Evolutionary conservation across 1,140 invertebrate species (phyloP), one percentile per base, ranked within the genome.

Genomic region (Drosophila ficusphila): DNA sequence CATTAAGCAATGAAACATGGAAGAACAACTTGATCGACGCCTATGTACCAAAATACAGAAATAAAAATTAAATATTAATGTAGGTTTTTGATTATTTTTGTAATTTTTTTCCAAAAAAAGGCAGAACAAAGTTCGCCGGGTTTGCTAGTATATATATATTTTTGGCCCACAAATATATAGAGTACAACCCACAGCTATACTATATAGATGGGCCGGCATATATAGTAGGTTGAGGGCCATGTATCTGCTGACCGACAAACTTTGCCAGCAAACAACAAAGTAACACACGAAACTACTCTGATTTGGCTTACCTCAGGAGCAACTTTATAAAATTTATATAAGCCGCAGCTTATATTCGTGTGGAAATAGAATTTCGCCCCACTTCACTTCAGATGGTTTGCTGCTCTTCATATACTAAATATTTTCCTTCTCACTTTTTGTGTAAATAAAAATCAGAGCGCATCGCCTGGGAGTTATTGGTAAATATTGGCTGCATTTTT

Each of bases 231-330:
- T 18, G 14, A 12, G 48, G 36, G 29, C 38, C 41, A 57, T 41
- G 38, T 56, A 78, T 62, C 61, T 86, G 65, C 62, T 60, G 67
- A 58, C 49, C 48, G 58, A 73, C 52, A 86, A 86, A 86, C 65
- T 85, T 86, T 79, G 71, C 48, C 53, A 21, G 14, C n/a, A 23
- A 34, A 69, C 76, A 58, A 68, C 61, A 57, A 38, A 62, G 58
- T 69, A 85, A 75, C 81, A 85, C 54, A 62, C 79, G 58, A 83
- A 83, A 85, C 79, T 85, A 83, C 65, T 68, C 70, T 42, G 41
- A 58, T 83, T 74, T 41, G 39, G 39, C 51, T 56, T 58, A 73
- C 58, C 49, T 25, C 23, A 27, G 31, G 62, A 61, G 33, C 1
- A 71, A 74, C 57, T 78, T 75, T 85, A 46, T 79, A 85, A 71